Conservation (phyloP, 2,113 vertebrate genomes). For the Hassar affinis region DNA sequence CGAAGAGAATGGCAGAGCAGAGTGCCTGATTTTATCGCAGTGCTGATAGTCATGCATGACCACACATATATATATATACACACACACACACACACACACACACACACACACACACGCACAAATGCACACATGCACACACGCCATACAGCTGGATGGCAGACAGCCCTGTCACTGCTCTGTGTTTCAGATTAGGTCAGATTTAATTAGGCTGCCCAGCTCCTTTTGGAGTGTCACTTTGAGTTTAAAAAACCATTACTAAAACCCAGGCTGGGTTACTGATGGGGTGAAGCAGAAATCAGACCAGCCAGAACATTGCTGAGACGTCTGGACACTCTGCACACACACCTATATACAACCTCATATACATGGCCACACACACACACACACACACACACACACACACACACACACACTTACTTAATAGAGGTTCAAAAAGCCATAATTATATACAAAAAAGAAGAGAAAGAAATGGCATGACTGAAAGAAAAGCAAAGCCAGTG, state of each 20-base stretch:
- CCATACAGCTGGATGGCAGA: slow-evolving; percentile 68
- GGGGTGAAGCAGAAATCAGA: slow-evolving; percentile 46
- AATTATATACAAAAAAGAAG: neutral
- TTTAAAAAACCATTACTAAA: slow-evolving; percentile 72
- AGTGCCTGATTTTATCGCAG: slow-evolving; percentile 49
- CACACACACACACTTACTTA: neutral
- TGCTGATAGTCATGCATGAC: slow-evolving; percentile 47
- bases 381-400: slow-evolving; percentile 12
- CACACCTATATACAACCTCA: slow-evolving; percentile 17
- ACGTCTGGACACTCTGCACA: slow-evolving; percentile 13
- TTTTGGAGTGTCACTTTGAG: slow-evolving; percentile 70
- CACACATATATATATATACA: slow-evolving; percentile 33
- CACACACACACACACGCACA: slow-evolving; percentile 45
- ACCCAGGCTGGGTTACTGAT: slow-evolving; percentile 54
- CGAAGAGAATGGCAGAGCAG: slow-evolving; percentile 44
- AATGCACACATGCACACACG: no score
- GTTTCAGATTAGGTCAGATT: slow-evolving; percentile 74
- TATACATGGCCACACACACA: slow-evolving; percentile 33
- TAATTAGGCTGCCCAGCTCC: slow-evolving; percentile 68
- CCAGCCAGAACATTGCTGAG: slow-evolving; percentile 49
- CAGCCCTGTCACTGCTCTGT: slow-evolving; percentile 50
- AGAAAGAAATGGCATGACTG: neutral
- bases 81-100: slow-evolving; percentile 32
- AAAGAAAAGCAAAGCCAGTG: slow-evolving; percentile 4
- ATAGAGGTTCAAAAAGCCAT: neutral